Conservation (phyloP, 2,113 vertebrate genomes). For the Lophochroa leadbeateri region DNA sequence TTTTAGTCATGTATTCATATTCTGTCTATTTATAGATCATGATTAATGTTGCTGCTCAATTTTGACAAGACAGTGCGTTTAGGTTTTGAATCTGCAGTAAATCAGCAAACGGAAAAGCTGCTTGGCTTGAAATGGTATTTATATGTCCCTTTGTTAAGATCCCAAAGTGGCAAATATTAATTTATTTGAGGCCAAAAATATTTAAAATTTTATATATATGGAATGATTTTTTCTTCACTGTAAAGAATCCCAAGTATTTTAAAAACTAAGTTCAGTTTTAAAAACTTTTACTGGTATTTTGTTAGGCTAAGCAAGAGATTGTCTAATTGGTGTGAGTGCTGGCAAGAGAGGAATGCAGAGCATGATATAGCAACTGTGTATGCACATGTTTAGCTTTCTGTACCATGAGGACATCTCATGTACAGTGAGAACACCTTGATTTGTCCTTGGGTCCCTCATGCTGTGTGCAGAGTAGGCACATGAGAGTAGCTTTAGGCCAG, state of each 20-base stretch:
- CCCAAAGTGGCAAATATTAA: not conserved
- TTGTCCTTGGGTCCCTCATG: not conserved
- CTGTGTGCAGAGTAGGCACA: not conserved
- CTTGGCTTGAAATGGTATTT: not conserved
- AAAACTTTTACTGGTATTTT: not conserved
- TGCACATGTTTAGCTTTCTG: not conserved
- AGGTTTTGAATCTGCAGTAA: not conserved
- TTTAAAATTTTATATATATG: not conserved
- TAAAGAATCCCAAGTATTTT: not conserved
- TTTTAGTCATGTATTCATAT: constrained; percentile 17
- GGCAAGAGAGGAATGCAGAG: not conserved
- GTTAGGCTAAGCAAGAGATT: not conserved
- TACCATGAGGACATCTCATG: not conserved
- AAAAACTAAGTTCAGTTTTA: not conserved
- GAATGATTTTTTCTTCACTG: not conserved
- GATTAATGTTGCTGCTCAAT: constrained; percentile 4
- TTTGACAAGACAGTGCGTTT: not conserved
- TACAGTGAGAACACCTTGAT: not conserved
- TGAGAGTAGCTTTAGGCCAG: not conserved
- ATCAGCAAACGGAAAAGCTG: not conserved
- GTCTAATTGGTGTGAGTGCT: not conserved
- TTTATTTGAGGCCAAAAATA: not conserved
- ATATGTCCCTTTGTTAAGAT: not conserved
- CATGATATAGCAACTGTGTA: not conserved
- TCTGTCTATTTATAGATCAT: not conserved